phyloP scores from a whole-genome alignment of 2,113 vertebrate genomes.

The Lipophrys pholis region DNA sequence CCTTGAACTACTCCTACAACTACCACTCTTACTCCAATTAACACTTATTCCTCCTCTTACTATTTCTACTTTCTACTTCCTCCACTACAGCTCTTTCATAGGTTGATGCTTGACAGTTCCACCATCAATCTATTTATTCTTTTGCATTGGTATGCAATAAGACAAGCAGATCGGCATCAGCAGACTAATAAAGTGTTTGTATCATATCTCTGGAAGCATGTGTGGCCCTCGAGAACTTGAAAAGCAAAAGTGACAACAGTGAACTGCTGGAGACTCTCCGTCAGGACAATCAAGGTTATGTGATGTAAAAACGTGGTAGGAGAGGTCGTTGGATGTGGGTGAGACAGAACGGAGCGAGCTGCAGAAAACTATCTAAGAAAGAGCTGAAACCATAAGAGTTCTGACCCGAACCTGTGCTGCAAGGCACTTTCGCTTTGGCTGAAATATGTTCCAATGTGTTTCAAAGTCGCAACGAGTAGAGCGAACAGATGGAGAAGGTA shows the following conservation, averaged over 20 bases:
- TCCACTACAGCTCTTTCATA: too few relatives aligned
- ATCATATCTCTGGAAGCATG: neutral
- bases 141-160: neutral
- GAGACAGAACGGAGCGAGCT: too few relatives aligned
- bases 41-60: too few relatives aligned
- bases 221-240: neutral
- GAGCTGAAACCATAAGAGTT: neutral
- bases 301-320: too few relatives aligned
- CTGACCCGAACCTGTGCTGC: neutral
- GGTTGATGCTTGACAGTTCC: neutral
- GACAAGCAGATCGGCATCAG: slow-evolving; percentile 1
- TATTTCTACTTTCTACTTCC: too few relatives aligned
- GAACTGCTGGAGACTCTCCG: neutral
- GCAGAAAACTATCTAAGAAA: too few relatives aligned
- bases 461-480: neutral
- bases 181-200: neutral
- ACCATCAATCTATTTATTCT: neutral
- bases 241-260: neutral
- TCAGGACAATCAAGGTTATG: neutral
- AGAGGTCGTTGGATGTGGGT: too few relatives aligned
- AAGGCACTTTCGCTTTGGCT: too few relatives aligned
- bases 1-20: neutral
- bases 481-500: slow-evolving; percentile 15
- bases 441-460: neutral
- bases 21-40: neutral